Base-by-base conservation (phyloP, 2,113 vertebrate genomes). In the Cavia porcellus region DNA sequence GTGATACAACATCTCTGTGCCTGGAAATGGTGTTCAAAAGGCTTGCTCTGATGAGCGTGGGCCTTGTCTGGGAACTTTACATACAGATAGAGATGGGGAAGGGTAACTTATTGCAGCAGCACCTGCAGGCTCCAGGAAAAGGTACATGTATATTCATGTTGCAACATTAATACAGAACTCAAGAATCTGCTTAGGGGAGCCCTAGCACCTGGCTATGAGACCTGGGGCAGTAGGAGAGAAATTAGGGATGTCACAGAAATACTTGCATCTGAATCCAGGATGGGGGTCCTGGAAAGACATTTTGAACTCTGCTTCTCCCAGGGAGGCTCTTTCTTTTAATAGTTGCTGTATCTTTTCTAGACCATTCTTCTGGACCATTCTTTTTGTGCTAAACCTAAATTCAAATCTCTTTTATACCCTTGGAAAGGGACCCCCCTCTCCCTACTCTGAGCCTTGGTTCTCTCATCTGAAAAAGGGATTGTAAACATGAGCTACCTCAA, bases 401-500 rank as follows among this genome's bases (percentile, higher is more conserved):
- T 88, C 64, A 90, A 52, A 95, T 70, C 84, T 94, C 59, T 45
- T 55, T 80, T 5, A 6, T 70, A 62, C 62, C 59, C 47, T 92
- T 94, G 80, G 52, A 24, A 81, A 70, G 55, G 61, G 47, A 42
- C 77, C 38, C 81, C 35, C 50, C 30, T 72, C 30, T 28, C 6
- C 32, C 24, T 45, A 75, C 15, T 35, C 83, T 72, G 62, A 89
- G 57, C 57, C 74, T 86, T 62, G 11, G 42, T 83, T 35, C 74
- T 14, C 42, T 88, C 82, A 32, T 87, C 81, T 93, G 75, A 59
- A 55, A 87, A 94, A n/a, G 12, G 12, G 66, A 28, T 11, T 17
- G 0, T 91, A 75, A 74, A 42, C 50, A 89, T 42, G 64, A 93
- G 50, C 95, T 92, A 96, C 92, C 75, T 97, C 89, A 64, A 89